Base-by-base conservation (phyloP, 2,113 vertebrate genomes). In the Neotoma lepida region DNA sequence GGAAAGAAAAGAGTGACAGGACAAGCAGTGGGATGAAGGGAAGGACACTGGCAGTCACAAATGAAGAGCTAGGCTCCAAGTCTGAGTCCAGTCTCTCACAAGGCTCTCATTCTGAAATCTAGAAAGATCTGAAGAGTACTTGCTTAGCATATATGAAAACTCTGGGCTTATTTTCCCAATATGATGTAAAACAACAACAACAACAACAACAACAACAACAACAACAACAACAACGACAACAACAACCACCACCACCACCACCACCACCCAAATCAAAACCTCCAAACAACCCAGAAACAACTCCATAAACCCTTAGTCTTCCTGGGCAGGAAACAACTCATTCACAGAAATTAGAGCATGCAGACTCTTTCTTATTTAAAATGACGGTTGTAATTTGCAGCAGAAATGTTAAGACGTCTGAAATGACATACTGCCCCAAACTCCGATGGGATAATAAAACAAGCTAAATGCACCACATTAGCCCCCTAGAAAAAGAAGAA, bases 361-460 rank as follows among this genome's bases (percentile, higher is more conserved):
- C 0, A 80, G 63, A 91, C 49, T 56, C 74, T 87, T 94, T 74
- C n/a, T 46, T 94, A 63, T 9, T 89, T 88, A 88, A 41, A 77
- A 5, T 71, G 28, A 81, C 17, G 88, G 56, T 91, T 14, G 44
- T 51, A 39, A 76, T 58, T 56, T 73, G 64, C 58, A 80, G 6
- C 35, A 87, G 56, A 89, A 80, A 89, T 49, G 66, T 9, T 35
- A 77, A 63, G 22, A 88, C 73, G 28, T 76, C 49, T 77, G 68
- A 93, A 71, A 68, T 64, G 9, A 68, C 30, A 87, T 24, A n/a
- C 39, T 70, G 4, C 44, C 56, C n/a, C 39, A 89, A 51, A 86
- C 28, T 95, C 89, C 35, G 49, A 49, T 14, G 63, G 4, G 13
- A 30, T 54, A 56, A 56, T 90, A 89, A 6, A 22, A 80, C 46